Percentiles rank a stretch among this genome's conserved stretches.
Evolutionary conservation across 2,888 invertebrate genomes (phyloP).

Genomic region (Hesperia comma): DNA sequence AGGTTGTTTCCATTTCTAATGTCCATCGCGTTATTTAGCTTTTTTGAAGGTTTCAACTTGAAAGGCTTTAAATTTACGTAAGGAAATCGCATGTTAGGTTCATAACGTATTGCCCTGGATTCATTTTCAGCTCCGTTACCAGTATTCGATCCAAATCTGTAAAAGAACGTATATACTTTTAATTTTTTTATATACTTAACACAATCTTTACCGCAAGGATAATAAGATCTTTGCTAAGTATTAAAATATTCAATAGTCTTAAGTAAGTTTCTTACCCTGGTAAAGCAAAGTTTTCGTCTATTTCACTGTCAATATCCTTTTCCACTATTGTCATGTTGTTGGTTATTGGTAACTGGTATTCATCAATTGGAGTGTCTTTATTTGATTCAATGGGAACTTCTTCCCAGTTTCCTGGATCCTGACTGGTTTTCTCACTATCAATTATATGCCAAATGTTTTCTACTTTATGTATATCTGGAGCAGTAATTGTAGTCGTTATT

Average conservation of each 20-base stretch:
- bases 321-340: slow-evolving; percentile 34
- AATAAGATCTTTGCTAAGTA: too few relatives aligned
- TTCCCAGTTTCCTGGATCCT: slow-evolving; percentile 65
- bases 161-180: too few relatives aligned
- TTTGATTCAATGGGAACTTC: slow-evolving; percentile 57
- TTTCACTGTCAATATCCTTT: slow-evolving; percentile 40
- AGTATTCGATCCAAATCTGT: slow-evolving; percentile 70
- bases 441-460: slow-evolving; percentile 79
- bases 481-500: slow-evolving; percentile 57
- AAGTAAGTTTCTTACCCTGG: slow-evolving; percentile 63
- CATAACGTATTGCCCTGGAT: slow-evolving; percentile 75
- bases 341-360: slow-evolving; percentile 39
- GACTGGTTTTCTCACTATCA: slow-evolving; percentile 68
- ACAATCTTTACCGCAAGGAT: too few relatives aligned
- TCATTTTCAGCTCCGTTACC: slow-evolving; percentile 76
- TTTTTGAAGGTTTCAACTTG: slow-evolving; percentile 64
- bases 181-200: too few relatives aligned
- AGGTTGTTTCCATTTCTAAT: slow-evolving; percentile 66
- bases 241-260: not conserved
- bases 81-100: slow-evolving; percentile 71
- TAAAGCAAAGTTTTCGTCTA: slow-evolving; percentile 70
- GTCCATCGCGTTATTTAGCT: slow-evolving; percentile 51
- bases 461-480: slow-evolving; percentile 55
- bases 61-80: slow-evolving; percentile 76
- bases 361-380: slow-evolving; percentile 39